Conservation (phyloP, 1,140 invertebrate genomes). For the Calliopsis andreniformis region DNA sequence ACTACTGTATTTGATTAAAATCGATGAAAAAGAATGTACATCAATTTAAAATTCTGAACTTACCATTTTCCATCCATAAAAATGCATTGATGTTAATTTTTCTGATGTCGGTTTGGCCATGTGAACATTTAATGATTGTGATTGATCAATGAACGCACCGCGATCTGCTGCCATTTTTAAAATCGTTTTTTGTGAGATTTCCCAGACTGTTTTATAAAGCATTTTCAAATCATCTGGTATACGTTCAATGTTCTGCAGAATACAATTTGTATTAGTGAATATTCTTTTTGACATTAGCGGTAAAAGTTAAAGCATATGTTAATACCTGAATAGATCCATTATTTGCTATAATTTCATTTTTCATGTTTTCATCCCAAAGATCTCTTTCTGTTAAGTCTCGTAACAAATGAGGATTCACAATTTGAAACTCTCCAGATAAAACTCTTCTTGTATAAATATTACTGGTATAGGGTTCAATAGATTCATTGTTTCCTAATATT, state of each 20-base stretch:
- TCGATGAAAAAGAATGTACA: background rate
- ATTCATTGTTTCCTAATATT: constrained; percentile 99
- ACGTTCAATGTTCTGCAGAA: constrained; percentile 76
- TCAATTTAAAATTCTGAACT: background rate
- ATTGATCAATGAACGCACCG: constrained; percentile 99
- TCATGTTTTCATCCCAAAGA: constrained; percentile 98
- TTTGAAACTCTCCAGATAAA: constrained; percentile 93
- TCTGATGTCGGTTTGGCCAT: constrained; percentile 96
- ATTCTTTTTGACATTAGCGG: background rate
- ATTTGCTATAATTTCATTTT: constrained; percentile 95
- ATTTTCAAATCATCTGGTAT: constrained; percentile 95
- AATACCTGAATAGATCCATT: constrained; percentile 93
- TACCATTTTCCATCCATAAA: constrained; percentile 97
- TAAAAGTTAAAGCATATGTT: background rate
- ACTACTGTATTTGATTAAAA: background rate
- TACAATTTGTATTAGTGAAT: background rate
- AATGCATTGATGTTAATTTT: constrained; percentile 98
- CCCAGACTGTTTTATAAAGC: constrained; percentile 99
- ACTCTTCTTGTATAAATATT: constrained; percentile 98
- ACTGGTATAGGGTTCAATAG: constrained; percentile 98
- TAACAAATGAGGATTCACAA: constrained; percentile 98
- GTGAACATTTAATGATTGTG: constrained; percentile 98
- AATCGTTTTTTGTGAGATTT: constrained; percentile 96
- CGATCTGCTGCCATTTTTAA: constrained; percentile 99
- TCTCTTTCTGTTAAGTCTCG: constrained; percentile 95